These are phyloP conservation scores for Mythimna lalbum DNA, from an alignment of 2,888 invertebrate genomes.

Conservation along the genomic window DNA sequence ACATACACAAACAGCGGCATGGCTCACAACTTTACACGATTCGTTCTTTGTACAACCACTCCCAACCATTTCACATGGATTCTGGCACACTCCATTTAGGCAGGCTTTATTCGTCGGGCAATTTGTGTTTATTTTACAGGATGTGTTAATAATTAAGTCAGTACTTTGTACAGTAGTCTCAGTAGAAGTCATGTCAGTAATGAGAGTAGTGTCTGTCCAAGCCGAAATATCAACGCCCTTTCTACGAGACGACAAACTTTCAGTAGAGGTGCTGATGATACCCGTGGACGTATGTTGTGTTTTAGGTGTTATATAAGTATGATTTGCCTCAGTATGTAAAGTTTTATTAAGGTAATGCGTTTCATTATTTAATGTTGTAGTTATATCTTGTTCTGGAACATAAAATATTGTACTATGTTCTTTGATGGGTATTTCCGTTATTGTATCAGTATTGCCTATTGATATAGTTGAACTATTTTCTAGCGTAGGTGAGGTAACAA, in stretches of 20 bases:
- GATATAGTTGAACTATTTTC: slow-evolving; percentile 8
- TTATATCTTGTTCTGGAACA: slow-evolving; percentile 8
- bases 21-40: slow-evolving; percentile 92
- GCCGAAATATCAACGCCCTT: slow-evolving; percentile 87
- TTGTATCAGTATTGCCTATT: slow-evolving; percentile 9
- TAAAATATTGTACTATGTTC: slow-evolving; percentile 21
- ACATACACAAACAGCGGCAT: slow-evolving; percentile 92
- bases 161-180: slow-evolving; percentile 73
- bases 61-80: slow-evolving; percentile 89
- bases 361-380: slow-evolving; percentile 17
- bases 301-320: slow-evolving; percentile 40
- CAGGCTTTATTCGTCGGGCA: slow-evolving; percentile 92
- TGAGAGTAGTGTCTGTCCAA: slow-evolving; percentile 81
- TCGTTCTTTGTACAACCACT: slow-evolving; percentile 91
- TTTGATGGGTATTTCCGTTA: slow-evolving; percentile 20
- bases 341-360: slow-evolving; percentile 14
- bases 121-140: slow-evolving; percentile 92
- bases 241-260: slow-evolving; percentile 83
- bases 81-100: slow-evolving; percentile 91
- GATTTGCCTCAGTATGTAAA: slow-evolving; percentile 20
- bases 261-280: slow-evolving; percentile 80
- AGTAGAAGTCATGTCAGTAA: slow-evolving; percentile 83
- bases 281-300: slow-evolving; percentile 64
- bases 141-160: slow-evolving; percentile 75
- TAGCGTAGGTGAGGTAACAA: slow-evolving; percentile 2